These are phyloP conservation scores for Cherax quadricarinatus DNA, from an alignment of 1,140 invertebrate genomes.

Conservation along the genomic window DNA sequence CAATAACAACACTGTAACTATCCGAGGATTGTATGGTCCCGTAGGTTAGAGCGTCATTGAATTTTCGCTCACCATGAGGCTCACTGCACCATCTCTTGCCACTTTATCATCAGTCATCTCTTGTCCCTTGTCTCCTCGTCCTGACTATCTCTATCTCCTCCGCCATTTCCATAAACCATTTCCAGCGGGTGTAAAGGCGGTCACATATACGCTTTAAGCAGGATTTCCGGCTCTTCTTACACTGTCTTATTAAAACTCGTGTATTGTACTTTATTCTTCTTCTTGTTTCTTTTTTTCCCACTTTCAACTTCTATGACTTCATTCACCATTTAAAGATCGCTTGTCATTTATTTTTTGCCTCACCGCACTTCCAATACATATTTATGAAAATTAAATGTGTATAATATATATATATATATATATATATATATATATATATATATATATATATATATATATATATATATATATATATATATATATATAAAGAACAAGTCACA, in stretches of 20 bases:
- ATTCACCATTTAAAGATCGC: background rate
- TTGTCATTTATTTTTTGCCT: too few relatives aligned
- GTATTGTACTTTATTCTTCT: background rate
- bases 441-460: too few relatives aligned
- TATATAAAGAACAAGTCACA: too few relatives aligned
- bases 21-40: too few relatives aligned
- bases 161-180: slow-evolving; percentile 25
- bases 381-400: too few relatives aligned
- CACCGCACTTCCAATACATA: too few relatives aligned
- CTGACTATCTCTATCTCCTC: slow-evolving; percentile 35
- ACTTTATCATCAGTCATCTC: slow-evolving; percentile 6
- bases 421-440: too few relatives aligned
- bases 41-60: too few relatives aligned
- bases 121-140: background rate
- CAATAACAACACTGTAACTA: too few relatives aligned
- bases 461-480: too few relatives aligned
- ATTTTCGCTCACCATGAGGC: background rate
- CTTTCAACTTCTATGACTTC: too few relatives aligned
- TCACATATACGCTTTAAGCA: background rate
- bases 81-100: slow-evolving; percentile 2
- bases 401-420: too few relatives aligned
- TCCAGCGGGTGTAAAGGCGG: background rate
- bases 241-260: background rate
- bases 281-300: background rate
- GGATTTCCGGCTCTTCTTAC: background rate